These are phyloP conservation scores for Odontomyia ornata DNA, from an alignment of 2,888 invertebrate species.

Conservation along the genomic window DNA sequence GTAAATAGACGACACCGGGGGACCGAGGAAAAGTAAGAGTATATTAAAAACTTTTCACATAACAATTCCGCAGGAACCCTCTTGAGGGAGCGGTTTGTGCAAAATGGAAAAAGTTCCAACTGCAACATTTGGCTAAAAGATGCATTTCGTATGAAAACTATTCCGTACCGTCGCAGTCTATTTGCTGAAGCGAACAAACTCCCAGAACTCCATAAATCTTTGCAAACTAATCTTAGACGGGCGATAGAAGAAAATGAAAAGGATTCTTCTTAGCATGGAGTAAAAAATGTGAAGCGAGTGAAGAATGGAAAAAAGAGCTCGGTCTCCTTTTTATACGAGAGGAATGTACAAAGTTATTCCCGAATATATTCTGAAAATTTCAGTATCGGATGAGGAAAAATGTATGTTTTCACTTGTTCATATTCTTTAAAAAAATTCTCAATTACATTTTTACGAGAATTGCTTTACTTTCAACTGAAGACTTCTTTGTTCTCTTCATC, in stretches of 20 bases:
- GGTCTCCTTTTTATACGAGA: not conserved
- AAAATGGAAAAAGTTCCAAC: slow-evolving; percentile 25
- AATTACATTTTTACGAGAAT: not conserved
- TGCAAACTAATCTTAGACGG: slow-evolving; percentile 9
- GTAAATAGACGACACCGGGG: too few relatives aligned
- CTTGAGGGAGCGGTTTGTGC: not conserved
- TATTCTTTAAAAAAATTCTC: not conserved
- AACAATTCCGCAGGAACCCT: slow-evolving; percentile 27
- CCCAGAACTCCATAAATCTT: slow-evolving; percentile 38
- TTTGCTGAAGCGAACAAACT: not conserved
- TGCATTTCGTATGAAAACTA: slow-evolving; percentile 14
- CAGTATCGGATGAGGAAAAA: too few relatives aligned
- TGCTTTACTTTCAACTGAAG: not conserved
- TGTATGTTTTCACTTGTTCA: too few relatives aligned
- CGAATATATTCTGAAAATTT: too few relatives aligned
- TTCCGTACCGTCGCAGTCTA: not conserved
- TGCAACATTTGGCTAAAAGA: slow-evolving; percentile 28
- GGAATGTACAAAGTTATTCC: not conserved
- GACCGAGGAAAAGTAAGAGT: slow-evolving; percentile 9
- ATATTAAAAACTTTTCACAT: slow-evolving; percentile 43
- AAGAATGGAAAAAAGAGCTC: not conserved
- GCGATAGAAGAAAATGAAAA: slow-evolving; percentile 25
- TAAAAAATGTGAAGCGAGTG: not conserved
- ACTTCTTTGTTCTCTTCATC: too few relatives aligned
- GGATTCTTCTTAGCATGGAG: not conserved